These are phyloP conservation scores for Drosophila borborema DNA, from an alignment of 2,888 invertebrate species.

Conservation along the genomic window DNA sequence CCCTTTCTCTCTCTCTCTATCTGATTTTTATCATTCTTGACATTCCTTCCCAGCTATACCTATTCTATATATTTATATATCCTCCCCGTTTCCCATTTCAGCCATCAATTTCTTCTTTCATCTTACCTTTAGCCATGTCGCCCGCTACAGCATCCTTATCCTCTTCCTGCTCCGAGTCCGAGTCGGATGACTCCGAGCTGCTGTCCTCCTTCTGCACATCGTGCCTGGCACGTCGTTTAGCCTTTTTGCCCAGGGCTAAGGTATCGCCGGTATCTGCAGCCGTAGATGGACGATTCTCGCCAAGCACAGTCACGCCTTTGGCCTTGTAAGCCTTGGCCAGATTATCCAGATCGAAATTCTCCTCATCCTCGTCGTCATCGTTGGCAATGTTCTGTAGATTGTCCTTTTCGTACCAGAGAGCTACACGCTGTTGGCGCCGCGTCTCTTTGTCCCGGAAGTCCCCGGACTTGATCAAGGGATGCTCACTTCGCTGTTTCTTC, in stretches of 20 bases:
- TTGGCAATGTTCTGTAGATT: conserved; percentile 89
- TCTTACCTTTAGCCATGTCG: conserved; percentile 70
- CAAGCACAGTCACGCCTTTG: conserved; percentile 87
- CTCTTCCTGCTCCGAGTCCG: conserved; percentile 74
- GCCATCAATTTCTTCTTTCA: neutral
- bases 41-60: too few species aligned
- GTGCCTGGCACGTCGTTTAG: conserved; percentile 82
- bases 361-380: conserved; percentile 94
- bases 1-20: neutral
- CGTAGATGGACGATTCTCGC: conserved; percentile 61
- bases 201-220: conserved; percentile 58
- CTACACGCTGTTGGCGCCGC: conserved; percentile 91
- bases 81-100: neutral
- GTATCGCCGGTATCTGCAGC: conserved; percentile 20
- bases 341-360: conserved; percentile 94
- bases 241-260: conserved; percentile 80
- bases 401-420: conserved; percentile 95
- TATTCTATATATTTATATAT: neutral
- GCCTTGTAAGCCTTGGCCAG: conserved; percentile 90
- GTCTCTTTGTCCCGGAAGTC: conserved; percentile 91
- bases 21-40: neutral
- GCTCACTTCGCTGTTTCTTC: conserved; percentile 84
- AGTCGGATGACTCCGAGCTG: conserved; percentile 74
- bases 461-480: conserved; percentile 92
- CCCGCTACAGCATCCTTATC: conserved; percentile 64